Evolutionary conservation across 1,140 invertebrate genomes (phyloP).

Genomic region (Scylla paramamosain): DNA sequence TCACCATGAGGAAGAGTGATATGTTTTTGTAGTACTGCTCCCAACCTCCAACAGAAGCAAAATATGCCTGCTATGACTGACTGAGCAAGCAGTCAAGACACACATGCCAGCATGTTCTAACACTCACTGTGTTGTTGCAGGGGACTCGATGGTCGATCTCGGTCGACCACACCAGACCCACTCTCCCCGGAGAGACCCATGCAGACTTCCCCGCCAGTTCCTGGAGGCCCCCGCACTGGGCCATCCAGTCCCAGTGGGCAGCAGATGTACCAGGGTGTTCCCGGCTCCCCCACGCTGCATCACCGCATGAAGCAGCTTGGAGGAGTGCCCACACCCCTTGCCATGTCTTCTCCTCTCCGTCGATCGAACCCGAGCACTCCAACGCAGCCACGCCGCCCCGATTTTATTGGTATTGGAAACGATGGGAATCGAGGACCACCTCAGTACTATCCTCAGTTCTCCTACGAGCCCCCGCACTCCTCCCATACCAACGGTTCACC

Average conservation of each 20-base stretch:
- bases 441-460: slow-evolving; percentile 77
- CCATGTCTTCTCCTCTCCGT: slow-evolving; percentile 86
- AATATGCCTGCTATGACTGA: not conserved
- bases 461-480: slow-evolving; percentile 76
- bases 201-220: slow-evolving; percentile 80
- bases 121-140: slow-evolving; percentile 75
- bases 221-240: slow-evolving; percentile 80
- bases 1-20: not conserved
- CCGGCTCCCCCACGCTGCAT: slow-evolving; percentile 88
- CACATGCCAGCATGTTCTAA: not conserved
- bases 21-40: not conserved
- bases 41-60: not conserved
- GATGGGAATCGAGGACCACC: slow-evolving; percentile 78
- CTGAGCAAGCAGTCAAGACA: not conserved
- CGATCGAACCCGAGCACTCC: slow-evolving; percentile 94
- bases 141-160: slow-evolving; percentile 80
- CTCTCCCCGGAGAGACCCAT: slow-evolving; percentile 82
- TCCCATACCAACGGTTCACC: slow-evolving; percentile 79
- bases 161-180: slow-evolving; percentile 87
- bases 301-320: slow-evolving; percentile 93
- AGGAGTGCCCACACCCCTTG: slow-evolving; percentile 90
- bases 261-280: slow-evolving; percentile 61
- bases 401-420: slow-evolving; percentile 88
- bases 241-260: slow-evolving; percentile 62
- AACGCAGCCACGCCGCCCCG: slow-evolving; percentile 90